Percentiles rank a stretch among this genome's conserved stretches.
phyloP scores from a whole-genome alignment of 2,888 invertebrate genomes.

The Laothoe populi region DNA sequence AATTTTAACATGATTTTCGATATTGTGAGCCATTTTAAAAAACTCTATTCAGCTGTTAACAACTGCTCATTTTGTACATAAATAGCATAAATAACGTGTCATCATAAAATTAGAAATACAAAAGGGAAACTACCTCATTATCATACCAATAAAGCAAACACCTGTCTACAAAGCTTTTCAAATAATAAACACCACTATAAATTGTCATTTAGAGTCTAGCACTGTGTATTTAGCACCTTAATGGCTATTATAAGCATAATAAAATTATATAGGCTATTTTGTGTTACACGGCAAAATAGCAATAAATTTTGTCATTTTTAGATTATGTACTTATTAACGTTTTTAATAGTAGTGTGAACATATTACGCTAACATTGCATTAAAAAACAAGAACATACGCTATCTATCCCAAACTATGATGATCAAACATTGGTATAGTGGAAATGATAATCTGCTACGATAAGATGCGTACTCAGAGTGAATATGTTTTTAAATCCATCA shows the following conservation, averaged over 20 bases:
- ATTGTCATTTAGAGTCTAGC: slow-evolving; percentile 21
- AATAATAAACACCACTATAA: slow-evolving; percentile 21
- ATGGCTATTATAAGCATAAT: slow-evolving; percentile 11
- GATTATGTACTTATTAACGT: too few relatives aligned
- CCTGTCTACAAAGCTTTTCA: slow-evolving; percentile 19
- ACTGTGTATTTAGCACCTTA: slow-evolving; percentile 18
- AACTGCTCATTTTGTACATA: background rate
- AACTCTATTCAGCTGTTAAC: background rate
- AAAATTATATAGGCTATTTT: slow-evolving; percentile 7
- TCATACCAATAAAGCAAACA: slow-evolving; percentile 12
- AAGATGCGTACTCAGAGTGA: too few relatives aligned
- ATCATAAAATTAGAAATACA: background rate
- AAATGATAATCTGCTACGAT: too few relatives aligned
- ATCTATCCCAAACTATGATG: too few relatives aligned
- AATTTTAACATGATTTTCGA: too few relatives aligned
- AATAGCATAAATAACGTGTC: background rate
- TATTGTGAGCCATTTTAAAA: too few relatives aligned
- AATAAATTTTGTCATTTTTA: too few relatives aligned
- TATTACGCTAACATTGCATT: too few relatives aligned
- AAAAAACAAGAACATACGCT: too few relatives aligned
- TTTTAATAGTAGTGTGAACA: too few relatives aligned
- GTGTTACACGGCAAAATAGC: background rate
- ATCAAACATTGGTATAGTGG: too few relatives aligned
- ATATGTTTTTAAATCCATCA: too few relatives aligned
- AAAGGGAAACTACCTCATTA: background rate